Base-by-base conservation (phyloP, 2,888 invertebrate genomes). In the Amphipyra berbera region DNA sequence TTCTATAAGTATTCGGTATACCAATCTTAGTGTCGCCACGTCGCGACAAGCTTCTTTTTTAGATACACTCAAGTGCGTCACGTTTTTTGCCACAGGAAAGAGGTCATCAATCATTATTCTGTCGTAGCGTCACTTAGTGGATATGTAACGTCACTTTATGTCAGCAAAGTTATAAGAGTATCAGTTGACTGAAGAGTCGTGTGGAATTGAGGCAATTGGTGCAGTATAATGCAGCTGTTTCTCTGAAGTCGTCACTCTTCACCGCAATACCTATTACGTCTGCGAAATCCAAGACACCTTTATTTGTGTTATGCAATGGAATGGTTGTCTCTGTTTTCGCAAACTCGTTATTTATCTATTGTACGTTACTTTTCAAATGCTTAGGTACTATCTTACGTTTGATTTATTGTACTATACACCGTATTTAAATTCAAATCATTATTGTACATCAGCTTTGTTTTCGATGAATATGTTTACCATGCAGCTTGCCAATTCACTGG, bases 81-180 rank as follows among this genome's bases (percentile, higher is more conserved):
- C 40, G 48, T 7, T 15, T 14, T 69, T 65, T 69, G 33, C 53
- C 40, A 46, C 49, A 42, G 53, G 49, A 41, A 72, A 40, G 21
- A 10, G 38, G 30, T 15, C 68, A 61, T 76, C 57, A 67, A 76
- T 76, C 73, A 76, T 73, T 57, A 61, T 49, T 52, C 49, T 61
- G 63, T 57, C 73, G 60, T 53, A 64, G 48, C 54, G 66, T 61
- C 54, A 74, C 56, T 73, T 64, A 74, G 73, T 54, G 44, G 68
- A 56, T 70, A 66, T 55, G 63, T 74, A 61, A 60, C 61, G 62
- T 66, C 61, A 61, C 42, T 61, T 70, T 33, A 41, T 49, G 75
- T 57, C 58, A 70, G 54, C 41, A 38, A 56, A 63, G 63, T 65
- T 52, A 44, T 41, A 48, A 37, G 21, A 30, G 47, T 15, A 52